phyloP scores from a whole-genome alignment of 2,797 vertebrate genomes.

The Neopelma chrysocephalum region DNA sequence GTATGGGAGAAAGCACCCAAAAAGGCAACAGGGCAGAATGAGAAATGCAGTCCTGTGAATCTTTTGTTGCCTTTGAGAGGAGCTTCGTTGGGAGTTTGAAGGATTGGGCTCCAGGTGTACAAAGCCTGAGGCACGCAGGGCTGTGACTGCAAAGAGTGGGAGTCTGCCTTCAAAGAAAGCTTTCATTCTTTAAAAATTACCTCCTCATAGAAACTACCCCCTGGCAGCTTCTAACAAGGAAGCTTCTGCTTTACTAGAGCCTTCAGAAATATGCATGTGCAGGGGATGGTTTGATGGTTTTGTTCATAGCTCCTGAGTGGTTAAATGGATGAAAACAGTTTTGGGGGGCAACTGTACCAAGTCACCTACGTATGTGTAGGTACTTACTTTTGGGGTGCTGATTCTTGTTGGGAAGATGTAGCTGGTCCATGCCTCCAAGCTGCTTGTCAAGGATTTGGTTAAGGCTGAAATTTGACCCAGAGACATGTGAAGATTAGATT shows the following conservation, averaged over 20 bases:
- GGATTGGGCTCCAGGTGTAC: slow-evolving; percentile 42
- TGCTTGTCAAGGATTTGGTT: background rate
- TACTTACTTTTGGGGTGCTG: background rate
- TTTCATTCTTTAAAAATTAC: slow-evolving; percentile 29
- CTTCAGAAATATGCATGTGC: background rate
- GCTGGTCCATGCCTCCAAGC: background rate
- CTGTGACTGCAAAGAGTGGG: slow-evolving; percentile 39
- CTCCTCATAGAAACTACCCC: background rate
- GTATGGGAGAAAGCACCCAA: background rate
- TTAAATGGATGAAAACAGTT: background rate
- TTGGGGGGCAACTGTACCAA: background rate
- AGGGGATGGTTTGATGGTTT: background rate
- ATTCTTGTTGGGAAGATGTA: background rate
- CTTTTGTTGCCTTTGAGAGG: background rate
- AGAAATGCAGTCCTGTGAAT: background rate
- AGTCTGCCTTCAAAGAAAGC: slow-evolving; percentile 52
- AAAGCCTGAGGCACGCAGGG: slow-evolving; percentile 35
- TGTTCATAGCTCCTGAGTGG: background rate
- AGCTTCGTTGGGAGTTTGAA: background rate
- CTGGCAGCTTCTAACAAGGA: slow-evolving; percentile 20
- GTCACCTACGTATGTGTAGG: too few relatives aligned
- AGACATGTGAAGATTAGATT: slow-evolving; percentile 29
- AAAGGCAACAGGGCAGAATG: slow-evolving; percentile 31
- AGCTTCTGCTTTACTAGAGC: background rate
- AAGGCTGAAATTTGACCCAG: slow-evolving; percentile 7